Conservation (phyloP, 2,888 invertebrate genomes). For the Tanypteryx hageni region DNA sequence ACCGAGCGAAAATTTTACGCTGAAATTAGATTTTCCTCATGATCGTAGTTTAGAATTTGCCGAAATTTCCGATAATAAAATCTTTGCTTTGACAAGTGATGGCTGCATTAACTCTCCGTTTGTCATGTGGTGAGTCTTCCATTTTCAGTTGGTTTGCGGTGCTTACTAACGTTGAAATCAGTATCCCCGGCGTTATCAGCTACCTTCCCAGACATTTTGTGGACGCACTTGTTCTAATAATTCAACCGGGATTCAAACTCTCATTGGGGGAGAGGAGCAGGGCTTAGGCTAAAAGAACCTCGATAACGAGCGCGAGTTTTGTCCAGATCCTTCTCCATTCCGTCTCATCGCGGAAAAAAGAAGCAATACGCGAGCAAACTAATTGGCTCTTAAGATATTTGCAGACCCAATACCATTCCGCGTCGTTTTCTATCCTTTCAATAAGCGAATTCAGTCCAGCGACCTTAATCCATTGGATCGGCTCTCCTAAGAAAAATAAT, state of each 20-base stretch:
- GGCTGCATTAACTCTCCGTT: too few species aligned
- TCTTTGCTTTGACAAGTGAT: too few species aligned
- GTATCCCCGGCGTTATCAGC: background rate
- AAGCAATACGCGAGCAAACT: background rate
- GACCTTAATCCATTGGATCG: background rate
- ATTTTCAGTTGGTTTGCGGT: background rate
- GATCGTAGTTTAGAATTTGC: too few species aligned
- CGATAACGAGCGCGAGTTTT: background rate
- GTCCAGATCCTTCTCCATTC: background rate
- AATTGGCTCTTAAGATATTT: constrained; percentile 16
- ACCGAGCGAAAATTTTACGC: too few species aligned
- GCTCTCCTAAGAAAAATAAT: background rate
- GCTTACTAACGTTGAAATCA: background rate
- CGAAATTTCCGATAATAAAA: too few species aligned
- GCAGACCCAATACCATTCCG: background rate
- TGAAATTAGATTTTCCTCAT: too few species aligned
- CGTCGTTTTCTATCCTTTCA: background rate
- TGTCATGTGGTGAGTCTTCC: too few species aligned
- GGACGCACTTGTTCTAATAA: too few species aligned
- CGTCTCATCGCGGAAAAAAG: background rate
- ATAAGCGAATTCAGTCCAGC: background rate
- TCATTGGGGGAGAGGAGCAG: background rate
- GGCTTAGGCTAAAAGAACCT: background rate
- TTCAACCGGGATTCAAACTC: background rate
- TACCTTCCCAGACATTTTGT: background rate